Base-by-base conservation (phyloP, 2,797 vertebrate species). In the Hirundo rustica region DNA sequence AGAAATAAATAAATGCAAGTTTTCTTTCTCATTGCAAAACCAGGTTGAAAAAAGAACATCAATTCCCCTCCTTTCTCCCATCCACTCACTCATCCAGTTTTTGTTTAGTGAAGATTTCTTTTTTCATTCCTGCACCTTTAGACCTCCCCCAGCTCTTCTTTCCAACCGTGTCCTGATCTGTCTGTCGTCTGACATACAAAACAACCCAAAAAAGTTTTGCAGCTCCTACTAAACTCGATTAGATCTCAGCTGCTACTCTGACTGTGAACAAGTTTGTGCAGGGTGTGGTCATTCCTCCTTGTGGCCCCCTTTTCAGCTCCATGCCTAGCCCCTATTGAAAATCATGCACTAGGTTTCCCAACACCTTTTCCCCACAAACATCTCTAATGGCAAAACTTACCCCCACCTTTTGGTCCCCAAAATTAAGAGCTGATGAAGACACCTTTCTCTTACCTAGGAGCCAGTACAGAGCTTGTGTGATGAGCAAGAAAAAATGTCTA, bases 21-120 rank as follows among this genome's bases (percentile, higher is more conserved):
- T 60, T 82, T 74, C 32, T 80, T 23, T 68, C 38, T 77, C 48
- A 32, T 53, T 81, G 45, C 58, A 93, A 92, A 88, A 86, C 20
- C 47, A 44, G 23, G 36, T 74, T 82, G 88, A 86, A 92, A 75
- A 93, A 80, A 40, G 25, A 87, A 79, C 21, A 29, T 25, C 29
- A 45, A 85, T 72, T 80, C 17, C 30, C 7, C 23, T 87, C 12
- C 38, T 38, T 17, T 71, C 45, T 76, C 68, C 82, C 8, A 62
- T 11, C 11, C 32, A 82, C 45, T 29, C 68, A 70, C 32, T 22
- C 13, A 70, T 16, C 6, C 10, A 61, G 30, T 3, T 90, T 71
- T 88, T 77, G 40, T 68, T 72, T 40, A 30, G 47, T 32, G 36
- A 62, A 21, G 9, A 48, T 75, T 84, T 68, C 10, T 89, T 83